Base-by-base conservation (phyloP, 2,797 vertebrate species). In the Momotus momota region DNA sequence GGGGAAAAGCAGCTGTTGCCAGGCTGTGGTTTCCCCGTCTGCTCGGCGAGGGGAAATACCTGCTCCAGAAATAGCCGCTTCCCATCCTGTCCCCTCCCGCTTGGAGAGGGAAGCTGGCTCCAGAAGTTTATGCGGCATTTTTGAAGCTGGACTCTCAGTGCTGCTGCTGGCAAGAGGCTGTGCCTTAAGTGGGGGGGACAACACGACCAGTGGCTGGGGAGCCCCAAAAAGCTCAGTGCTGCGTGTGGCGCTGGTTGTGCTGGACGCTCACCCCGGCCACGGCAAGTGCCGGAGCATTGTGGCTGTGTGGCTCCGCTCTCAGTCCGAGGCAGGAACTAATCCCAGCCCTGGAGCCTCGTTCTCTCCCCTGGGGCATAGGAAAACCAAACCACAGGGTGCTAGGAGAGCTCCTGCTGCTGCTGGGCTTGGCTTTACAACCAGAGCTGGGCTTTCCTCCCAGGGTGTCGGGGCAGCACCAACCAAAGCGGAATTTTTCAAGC, bases 241-340 rank as follows among this genome's bases (percentile, higher is more conserved):
- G 10, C 5, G 29, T 1, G 35, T 9, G 64, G 33, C 25, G 67
- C 46, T 0, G 1, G 23, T 10, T 40, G 31, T 26, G 57, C 58
- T 8, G 14, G 77, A 2, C 0, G 4, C n/a, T 81, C 4, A 1
- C 16, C 46, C 58, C 14, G 60, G 74, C 73, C 17, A 0, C 1
- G 14, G 21, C 29, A 16, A 51, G 29, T 23, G 49, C 45, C 0
- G 0, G 29, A 49, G 64, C 2, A 0, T 35, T 35, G 23, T 13
- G 43, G 74, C 40, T 51, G 29, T 7, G 5, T 5, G 41, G 55
- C 15, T 85, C 8, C 0, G 8, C 26, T 27, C 54, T 3, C 31
- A 73, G 88, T 84, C 84, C 0, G 2, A 29, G 79, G 82, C 82
- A 40, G 69, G 85, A 75, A 58, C 43, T 69, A 4, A 52, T 54